phyloP scores from a whole-genome alignment of 2,797 vertebrate species.

The Emys orbicularis region DNA sequence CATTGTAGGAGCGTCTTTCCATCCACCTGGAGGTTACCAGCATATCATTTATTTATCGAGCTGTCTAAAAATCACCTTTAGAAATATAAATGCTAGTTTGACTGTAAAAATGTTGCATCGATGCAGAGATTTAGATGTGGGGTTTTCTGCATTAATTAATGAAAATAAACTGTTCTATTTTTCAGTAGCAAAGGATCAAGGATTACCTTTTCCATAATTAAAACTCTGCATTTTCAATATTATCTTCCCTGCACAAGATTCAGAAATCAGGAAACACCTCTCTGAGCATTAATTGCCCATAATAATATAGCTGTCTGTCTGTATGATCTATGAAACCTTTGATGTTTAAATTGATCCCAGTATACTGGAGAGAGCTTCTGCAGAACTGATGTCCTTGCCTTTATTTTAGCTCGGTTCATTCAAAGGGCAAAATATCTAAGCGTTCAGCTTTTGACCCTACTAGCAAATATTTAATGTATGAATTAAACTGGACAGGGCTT shows the following conservation, averaged over 20 bases:
- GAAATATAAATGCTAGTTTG: constrained; percentile 71
- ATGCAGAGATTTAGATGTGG: neutral
- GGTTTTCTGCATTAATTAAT: constrained; percentile 58
- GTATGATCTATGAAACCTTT: constrained; percentile 73
- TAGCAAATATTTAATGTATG: constrained; percentile 84
- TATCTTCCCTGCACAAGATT: constrained; percentile 66
- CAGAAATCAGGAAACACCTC: constrained; percentile 57
- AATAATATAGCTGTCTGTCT: constrained; percentile 72
- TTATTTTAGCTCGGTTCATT: constrained; percentile 82
- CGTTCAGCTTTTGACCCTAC: constrained; percentile 80
- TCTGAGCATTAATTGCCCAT: constrained; percentile 67
- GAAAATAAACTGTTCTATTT: constrained; percentile 66
- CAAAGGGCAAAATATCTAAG: constrained; percentile 83
- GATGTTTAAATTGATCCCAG: constrained; percentile 79
- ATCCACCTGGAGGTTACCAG: neutral
- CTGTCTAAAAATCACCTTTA: constrained; percentile 57
- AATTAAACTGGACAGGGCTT: constrained; percentile 82
- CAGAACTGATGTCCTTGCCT: constrained; percentile 66
- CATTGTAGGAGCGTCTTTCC: accelerated
- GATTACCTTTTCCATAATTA: constrained; percentile 65
- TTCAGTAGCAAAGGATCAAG: constrained; percentile 53
- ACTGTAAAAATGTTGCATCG: constrained; percentile 11
- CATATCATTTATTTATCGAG: neutral
- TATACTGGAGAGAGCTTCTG: constrained; percentile 74
- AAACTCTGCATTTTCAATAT: constrained; percentile 67